These are phyloP conservation scores for Balaenoptera acutorostrata DNA, from an alignment of 2,113 vertebrate genomes.

Conservation along the genomic window DNA sequence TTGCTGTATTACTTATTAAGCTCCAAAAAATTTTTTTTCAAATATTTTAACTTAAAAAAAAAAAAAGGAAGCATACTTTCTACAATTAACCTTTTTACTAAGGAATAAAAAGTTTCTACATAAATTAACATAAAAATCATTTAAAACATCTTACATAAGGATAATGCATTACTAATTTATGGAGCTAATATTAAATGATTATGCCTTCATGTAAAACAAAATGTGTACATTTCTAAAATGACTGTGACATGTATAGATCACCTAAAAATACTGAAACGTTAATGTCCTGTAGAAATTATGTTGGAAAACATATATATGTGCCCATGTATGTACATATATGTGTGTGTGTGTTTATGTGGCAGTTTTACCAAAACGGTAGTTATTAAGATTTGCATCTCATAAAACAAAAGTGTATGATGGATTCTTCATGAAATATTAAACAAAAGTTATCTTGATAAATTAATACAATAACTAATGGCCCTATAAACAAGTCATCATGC, in stretches of 20 bases:
- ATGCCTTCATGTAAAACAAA: neutral
- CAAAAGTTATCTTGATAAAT: neutral
- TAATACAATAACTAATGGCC: neutral
- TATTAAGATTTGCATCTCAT: neutral
- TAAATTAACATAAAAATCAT: neutral
- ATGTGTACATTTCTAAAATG: neutral
- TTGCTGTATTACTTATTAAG: neutral
- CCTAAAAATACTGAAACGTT: neutral
- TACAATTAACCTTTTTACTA: neutral
- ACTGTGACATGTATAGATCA: neutral
- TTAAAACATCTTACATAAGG: neutral
- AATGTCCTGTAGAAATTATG: neutral
- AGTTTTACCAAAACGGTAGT: neutral
- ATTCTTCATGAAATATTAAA: neutral
- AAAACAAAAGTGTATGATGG: neutral
- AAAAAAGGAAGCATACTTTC: neutral
- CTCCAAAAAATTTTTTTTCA: neutral
- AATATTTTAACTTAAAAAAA: neutral
- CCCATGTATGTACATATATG: neutral
- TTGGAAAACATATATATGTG: neutral
- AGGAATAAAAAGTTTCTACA: neutral
- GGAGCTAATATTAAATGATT: neutral
- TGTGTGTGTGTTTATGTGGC: neutral
- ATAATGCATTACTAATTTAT: neutral
- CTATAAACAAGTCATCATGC: neutral